phyloP scores from a whole-genome alignment of 2,797 vertebrate genomes.

The Tolypeutes matacus region DNA sequence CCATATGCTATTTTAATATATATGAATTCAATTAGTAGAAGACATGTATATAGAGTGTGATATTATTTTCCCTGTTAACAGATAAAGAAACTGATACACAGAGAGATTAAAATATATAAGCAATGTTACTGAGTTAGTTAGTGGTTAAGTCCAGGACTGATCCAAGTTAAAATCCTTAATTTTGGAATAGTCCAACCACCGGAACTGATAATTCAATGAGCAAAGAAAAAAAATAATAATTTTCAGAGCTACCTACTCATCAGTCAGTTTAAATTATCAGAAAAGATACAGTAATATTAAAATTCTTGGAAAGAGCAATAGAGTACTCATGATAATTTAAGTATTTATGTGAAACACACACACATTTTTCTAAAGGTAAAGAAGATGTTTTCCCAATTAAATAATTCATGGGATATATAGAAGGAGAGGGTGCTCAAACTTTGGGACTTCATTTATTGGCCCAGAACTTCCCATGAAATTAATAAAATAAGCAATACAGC shows the following conservation, averaged over 20 bases:
- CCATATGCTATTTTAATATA: not conserved
- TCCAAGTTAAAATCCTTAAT: not conserved
- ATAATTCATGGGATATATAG: not conserved
- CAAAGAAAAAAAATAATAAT: not conserved
- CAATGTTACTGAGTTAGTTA: not conserved
- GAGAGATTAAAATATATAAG: not conserved
- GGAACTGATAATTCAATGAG: not conserved
- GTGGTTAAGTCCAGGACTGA: not conserved
- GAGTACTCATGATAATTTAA: not conserved
- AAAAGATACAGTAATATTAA: not conserved
- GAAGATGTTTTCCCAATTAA: not conserved
- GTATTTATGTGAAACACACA: not conserved
- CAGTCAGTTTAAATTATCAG: not conserved
- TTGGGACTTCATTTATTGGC: not conserved
- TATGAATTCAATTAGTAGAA: not conserved
- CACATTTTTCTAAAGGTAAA: not conserved
- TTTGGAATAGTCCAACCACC: not conserved
- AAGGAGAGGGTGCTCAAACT: not conserved
- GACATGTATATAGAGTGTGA: not conserved
- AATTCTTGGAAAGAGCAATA: not conserved
- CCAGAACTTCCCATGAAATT: not conserved
- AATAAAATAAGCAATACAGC: not conserved
- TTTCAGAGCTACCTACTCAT: not conserved
- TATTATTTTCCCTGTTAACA: not conserved
- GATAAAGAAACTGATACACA: not conserved